Evolutionary conservation across 2,888 invertebrate species (phyloP).

Genomic region (Helleia helle): DNA sequence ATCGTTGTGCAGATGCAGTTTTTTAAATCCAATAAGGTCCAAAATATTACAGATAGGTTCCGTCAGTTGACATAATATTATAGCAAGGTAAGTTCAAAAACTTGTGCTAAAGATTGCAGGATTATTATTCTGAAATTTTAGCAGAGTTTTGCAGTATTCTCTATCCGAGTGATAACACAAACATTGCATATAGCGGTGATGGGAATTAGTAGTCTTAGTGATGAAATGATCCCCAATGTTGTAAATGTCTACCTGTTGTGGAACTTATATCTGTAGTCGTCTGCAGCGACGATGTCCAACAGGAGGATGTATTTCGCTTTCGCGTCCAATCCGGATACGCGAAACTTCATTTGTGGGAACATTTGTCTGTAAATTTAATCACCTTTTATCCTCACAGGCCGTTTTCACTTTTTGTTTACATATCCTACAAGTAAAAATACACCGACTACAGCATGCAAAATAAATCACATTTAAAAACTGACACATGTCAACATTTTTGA

Average conservation of each 20-base stretch:
- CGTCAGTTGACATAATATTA: too few species aligned
- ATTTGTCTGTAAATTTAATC: conserved; percentile 90
- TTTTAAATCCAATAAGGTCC: too few species aligned
- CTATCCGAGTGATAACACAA: not conserved
- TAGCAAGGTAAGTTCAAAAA: too few species aligned
- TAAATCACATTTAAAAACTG: not conserved
- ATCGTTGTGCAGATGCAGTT: too few species aligned
- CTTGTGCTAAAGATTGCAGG: too few species aligned
- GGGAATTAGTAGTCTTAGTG: conserved; percentile 15
- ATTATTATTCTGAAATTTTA: not conserved
- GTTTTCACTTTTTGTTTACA: too few species aligned
- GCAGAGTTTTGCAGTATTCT: conserved; percentile 7
- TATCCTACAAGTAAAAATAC: too few species aligned
- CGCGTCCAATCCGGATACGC: conserved; percentile 97
- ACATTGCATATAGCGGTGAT: conserved; percentile 12
- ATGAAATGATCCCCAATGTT: conserved; percentile 18
- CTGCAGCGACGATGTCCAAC: conserved; percentile 98
- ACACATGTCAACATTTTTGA: too few species aligned
- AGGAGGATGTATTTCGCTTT: conserved; percentile 99
- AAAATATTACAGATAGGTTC: too few species aligned
- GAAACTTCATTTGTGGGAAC: conserved; percentile 99
- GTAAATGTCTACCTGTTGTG: conserved; percentile 85
- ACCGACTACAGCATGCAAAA: not conserved
- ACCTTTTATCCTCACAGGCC: conserved; percentile 21
- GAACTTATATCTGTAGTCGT: conserved; percentile 98